Percentiles rank a stretch among this genome's conserved stretches.
Evolutionary conservation across 2,888 invertebrate genomes (phyloP).

Genomic region (Osmoderma eremita): DNA sequence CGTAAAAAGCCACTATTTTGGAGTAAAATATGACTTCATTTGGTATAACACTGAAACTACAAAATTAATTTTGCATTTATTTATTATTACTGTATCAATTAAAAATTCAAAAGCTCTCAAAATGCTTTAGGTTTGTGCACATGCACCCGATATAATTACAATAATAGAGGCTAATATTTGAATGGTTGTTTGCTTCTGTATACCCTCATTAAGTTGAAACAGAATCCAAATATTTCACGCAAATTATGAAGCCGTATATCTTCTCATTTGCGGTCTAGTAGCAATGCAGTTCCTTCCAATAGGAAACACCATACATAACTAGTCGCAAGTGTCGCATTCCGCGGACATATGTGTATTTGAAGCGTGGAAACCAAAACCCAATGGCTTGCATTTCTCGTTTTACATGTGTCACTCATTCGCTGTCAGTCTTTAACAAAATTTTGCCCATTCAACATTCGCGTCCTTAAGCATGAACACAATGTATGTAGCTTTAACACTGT

Average conservation of each 20-base stretch:
- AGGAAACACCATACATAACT: conserved; percentile 55
- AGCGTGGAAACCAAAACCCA: conserved; percentile 61
- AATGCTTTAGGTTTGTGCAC: no score
- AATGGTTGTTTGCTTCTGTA: conserved; percentile 3
- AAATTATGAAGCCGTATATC: conserved; percentile 33
- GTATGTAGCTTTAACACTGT: conserved; percentile 22
- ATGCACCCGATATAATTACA: no score
- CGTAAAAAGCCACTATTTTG: no score
- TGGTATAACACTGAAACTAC: no score
- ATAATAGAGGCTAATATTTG: no score
- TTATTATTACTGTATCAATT: no score
- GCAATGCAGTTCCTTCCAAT: conserved; percentile 45
- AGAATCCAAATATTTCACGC: conserved; percentile 32
- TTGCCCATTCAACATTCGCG: conserved; percentile 34
- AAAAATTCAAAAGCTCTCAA: no score
- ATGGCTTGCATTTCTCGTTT: conserved; percentile 60
- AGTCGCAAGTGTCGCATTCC: conserved; percentile 61
- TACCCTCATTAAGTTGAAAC: conserved; percentile 30
- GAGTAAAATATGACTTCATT: no score
- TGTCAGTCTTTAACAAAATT: conserved; percentile 50
- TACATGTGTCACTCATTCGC: conserved; percentile 64
- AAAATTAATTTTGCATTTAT: no score
- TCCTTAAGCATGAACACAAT: background rate
- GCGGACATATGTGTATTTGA: conserved; percentile 62
- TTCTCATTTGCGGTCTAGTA: conserved; percentile 8